Conservation (phyloP, 2,113 vertebrate genomes). For the Caracal caracal region DNA sequence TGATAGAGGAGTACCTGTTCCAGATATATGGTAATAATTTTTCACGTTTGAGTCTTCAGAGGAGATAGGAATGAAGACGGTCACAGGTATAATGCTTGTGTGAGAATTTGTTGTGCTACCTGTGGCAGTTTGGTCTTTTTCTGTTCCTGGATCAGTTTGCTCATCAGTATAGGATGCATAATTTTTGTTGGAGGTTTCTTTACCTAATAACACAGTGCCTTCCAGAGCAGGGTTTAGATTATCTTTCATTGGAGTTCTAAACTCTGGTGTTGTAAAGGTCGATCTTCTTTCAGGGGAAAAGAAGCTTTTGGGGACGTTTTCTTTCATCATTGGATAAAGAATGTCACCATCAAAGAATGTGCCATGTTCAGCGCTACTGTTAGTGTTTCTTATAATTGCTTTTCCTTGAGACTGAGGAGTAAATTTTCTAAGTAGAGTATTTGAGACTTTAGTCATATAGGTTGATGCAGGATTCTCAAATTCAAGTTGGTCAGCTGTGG, state of each 20-base stretch:
- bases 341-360: not conserved
- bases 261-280: not conserved
- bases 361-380: not conserved
- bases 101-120: not conserved
- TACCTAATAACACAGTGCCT: not conserved
- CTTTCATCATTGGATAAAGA: not conserved
- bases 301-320: not conserved
- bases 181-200: not conserved
- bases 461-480: not conserved
- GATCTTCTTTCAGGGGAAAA: not conserved
- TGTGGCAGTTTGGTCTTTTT: not conserved
- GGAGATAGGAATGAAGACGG: not conserved
- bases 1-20: not conserved
- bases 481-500: not conserved
- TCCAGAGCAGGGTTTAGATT: not conserved
- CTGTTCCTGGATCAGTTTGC: not conserved
- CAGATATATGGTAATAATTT: not conserved
- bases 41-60: not conserved
- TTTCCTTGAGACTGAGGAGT: slow-evolving; percentile 26
- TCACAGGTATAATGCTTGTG: not conserved
- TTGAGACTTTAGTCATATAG: not conserved
- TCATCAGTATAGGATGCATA: not conserved
- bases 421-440: not conserved
- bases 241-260: not conserved
- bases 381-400: not conserved